Evolutionary conservation across 2,888 invertebrate genomes (phyloP).

Genomic region (Parnassius apollo): DNA sequence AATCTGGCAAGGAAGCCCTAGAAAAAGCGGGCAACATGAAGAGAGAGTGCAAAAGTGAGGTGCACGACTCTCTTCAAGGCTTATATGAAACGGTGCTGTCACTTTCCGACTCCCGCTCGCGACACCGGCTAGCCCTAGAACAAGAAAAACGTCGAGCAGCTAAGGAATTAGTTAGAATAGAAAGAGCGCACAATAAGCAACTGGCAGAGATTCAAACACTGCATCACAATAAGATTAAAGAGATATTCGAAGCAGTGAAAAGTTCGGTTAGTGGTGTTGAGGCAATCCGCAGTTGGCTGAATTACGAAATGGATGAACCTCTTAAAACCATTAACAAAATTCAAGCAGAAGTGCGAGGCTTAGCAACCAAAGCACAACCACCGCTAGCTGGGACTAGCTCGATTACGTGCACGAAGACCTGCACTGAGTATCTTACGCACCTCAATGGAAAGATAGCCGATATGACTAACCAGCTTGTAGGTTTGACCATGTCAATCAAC

Average conservation of each 20-base stretch:
- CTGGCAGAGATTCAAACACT: background rate
- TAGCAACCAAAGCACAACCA: background rate
- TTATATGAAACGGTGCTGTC: background rate
- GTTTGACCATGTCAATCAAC: too few species aligned
- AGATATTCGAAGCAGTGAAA: background rate
- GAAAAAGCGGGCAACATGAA: too few species aligned
- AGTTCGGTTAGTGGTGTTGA: background rate
- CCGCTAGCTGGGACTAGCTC: too few species aligned
- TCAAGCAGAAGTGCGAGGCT: background rate
- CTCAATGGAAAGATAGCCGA: too few species aligned
- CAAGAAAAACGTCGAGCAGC: background rate
- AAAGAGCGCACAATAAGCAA: background rate
- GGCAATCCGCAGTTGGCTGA: background rate
- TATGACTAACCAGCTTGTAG: too few species aligned
- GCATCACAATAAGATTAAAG: background rate
- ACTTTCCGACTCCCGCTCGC: background rate
- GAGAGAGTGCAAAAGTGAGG: background rate
- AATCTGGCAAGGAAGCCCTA: too few species aligned
- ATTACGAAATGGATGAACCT: slow-evolving; percentile 3
- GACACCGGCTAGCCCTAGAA: background rate
- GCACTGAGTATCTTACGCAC: too few species aligned
- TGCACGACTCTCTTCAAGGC: background rate
- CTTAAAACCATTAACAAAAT: background rate
- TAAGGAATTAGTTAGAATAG: background rate
- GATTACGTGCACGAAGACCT: too few species aligned